Base-by-base conservation (phyloP, 2,888 invertebrate species). In the Ophion costatus region DNA sequence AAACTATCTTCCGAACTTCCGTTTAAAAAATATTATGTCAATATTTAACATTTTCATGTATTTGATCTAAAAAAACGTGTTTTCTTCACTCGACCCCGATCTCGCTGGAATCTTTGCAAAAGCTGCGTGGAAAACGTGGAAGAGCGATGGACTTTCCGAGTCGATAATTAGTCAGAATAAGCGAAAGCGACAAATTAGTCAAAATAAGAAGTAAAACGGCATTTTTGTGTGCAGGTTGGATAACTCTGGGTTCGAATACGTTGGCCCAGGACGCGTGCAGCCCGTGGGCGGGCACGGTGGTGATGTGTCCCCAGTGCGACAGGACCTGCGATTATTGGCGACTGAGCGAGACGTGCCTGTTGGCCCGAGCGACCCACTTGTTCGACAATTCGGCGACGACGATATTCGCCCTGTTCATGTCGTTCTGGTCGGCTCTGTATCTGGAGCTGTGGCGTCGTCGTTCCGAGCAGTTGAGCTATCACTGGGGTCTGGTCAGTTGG, bases 251-350 rank as follows among this genome's bases (percentile, higher is more conserved):
- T 59, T 89, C 89, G 10, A 90, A 89, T 66, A 86, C 81, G 14
- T 59, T 89, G 20, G 90, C 89, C 2, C 61, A 88, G 76, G 90
- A 91, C 38, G 88, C 91, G 10, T 92, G 92, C 51, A 86, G 89
- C 56, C 33, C 81, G 0, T 89, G 89, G 89, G 91, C 91, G 10
- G 83, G 88, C 20, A 82, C 80, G 51, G 85, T 96, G n/a, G 94
- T 95, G 76, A 97, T 98, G 97, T 98, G 98, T 91, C 98, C 98
- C 0, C 95, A 96, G 88, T 98, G 98, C 94, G 97, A 97, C 94
- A 94, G 94, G 76, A 95, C 95, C 80, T 98, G 98, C 92, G 95
- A 96, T 90, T 98, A 96, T 91, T 97, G 97, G 97, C 94, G 95
- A 86, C 94, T 98, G 29, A 95, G 94, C 76, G 96, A 96, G 80